Evolutionary conservation across 2,113 vertebrate genomes (phyloP).

Genomic region (Atherinomorus stipes): DNA sequence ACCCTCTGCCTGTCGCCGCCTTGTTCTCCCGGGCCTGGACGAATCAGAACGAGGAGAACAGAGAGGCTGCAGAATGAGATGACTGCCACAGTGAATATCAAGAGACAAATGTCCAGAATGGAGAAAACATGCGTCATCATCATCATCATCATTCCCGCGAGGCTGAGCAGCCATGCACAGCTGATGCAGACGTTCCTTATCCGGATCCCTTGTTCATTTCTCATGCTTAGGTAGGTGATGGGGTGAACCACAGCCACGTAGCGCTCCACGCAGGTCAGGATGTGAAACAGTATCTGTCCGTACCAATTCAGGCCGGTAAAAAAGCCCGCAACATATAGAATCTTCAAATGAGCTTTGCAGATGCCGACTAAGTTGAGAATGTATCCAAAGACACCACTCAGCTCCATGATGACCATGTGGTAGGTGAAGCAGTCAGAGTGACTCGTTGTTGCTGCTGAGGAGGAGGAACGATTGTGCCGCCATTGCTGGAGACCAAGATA

Average conservation of each 20-base stretch:
- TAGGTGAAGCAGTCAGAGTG: conserved; percentile 41
- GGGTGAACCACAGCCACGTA: conserved; percentile 24
- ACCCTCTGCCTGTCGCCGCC: neutral
- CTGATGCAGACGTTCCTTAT: neutral
- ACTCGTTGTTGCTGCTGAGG: neutral
- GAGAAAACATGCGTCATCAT: neutral
- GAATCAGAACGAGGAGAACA: conserved; percentile 18
- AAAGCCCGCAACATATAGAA: neutral
- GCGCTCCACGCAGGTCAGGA: conserved; percentile 24
- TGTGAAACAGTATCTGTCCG: conserved; percentile 15
- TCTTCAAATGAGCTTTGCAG: neutral
- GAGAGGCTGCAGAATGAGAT: conserved; percentile 13
- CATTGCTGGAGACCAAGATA: neutral
- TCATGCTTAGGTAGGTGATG: conserved; percentile 6
- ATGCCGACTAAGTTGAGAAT: neutral
- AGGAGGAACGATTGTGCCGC: neutral
- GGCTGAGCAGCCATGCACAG: conserved; percentile 1
- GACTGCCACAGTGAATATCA: neutral
- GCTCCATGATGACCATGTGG: conserved; percentile 40
- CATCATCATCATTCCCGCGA: neutral
- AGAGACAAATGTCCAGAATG: neutral
- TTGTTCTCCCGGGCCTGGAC: conserved; percentile 7
- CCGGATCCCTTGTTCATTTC: neutral
- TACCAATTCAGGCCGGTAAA: conserved; percentile 9
- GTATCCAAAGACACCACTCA: neutral